Evolutionary conservation across 2,888 invertebrate genomes (phyloP), one percentile per base, ranked within the genome.

Genomic region (Leptinotarsa haldemani): DNA sequence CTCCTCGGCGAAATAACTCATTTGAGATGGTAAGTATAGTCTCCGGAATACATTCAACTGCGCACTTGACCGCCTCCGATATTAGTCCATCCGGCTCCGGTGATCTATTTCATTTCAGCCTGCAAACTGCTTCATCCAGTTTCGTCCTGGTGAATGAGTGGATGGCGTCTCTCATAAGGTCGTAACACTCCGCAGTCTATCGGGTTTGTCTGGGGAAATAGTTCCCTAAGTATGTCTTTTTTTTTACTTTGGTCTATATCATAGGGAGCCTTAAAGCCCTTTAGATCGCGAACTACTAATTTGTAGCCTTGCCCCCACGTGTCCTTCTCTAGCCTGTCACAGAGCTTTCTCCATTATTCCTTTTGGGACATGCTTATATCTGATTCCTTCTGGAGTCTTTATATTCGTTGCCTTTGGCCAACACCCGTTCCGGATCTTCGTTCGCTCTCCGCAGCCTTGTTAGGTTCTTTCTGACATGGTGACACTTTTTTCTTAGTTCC

Each of bases 41-140:
- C 2, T 66, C 50, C 15, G 66, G 25, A 18, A 66, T 50, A 4
- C 15, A 15, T 3, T 16, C 66, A 13, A 22, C 20, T 3, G 20
- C 47, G 12, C 47, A n/a, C 13, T 66, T 66, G 2, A 52, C n/a
- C 4, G 66, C 30, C 22, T 50, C 66, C 9, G 66, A 30, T 16
- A 50, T 9, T 16, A 66, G 25, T 50, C 50, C 66, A n/a, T 66
- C 66, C n/a, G 52, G 66, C 3, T 30, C 66, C 2, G 48, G 66
- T 15, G 66, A 66, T 66, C 66, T 66, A 20, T 30, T 66, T 9
- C 22, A 22, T n/a, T 50, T 66, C 7, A 50, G n/a, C 13, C 20
- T 66, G 15, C 13, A 0, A 7, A 13, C 30, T n/a, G 66, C 66
- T 22, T 22, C 16, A 4, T 13, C 16, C 2, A 66, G 66, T 13